Evolutionary conservation across 2,888 invertebrate species (phyloP), one percentile per base, ranked within the genome.

Genomic region (Pecten maximus): DNA sequence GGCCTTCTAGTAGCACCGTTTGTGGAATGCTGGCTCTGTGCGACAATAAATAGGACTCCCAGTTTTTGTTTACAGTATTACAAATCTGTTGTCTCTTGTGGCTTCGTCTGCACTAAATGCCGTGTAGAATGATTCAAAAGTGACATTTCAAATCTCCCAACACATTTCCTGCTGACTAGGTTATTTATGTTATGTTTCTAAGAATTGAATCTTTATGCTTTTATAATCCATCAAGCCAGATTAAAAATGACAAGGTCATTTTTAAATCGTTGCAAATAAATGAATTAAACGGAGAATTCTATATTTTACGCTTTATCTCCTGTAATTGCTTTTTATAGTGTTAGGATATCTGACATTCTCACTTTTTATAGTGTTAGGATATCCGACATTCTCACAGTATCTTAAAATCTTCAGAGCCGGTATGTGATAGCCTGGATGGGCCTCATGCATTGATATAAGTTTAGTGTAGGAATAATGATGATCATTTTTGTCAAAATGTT

Each of bases 201-300:
- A 23, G 40, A 40, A 39, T 40, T 40, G 87, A 48, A 44, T 87
- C 35, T 87, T 35, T 44, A n/a, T 89, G 35, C 74, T 88, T 87
- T 87, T 48, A 89, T 87, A 4, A 39, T 40, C n/a, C 50, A 87
- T 87, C 86, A 87, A 89, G 87, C 48, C 2, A 48, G 44, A 89
- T 89, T 39, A 87, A 74, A 44, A 40, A 86, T 87, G 40, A 39
- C 86, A 86, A 74, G 28, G 54, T 54, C 54, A 19, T n/a, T 54
- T 54, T 23, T 54, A 54, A 54, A 54, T 54, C 19, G 54, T 19
- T 54, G 23, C 23, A 19, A 23, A 54, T 3, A 2, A n/a, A 15
- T n/a, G 54, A 54, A 54, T 19, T 15, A 54, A 54, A 54, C 8
- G n/a, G 8, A 19, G 6, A 23, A 54, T n/a, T n/a, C n/a, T n/a